Percentiles rank a stretch among this genome's conserved stretches.
phyloP scores from a whole-genome alignment of 2,113 vertebrate genomes.

The Tragelaphus scriptus region DNA sequence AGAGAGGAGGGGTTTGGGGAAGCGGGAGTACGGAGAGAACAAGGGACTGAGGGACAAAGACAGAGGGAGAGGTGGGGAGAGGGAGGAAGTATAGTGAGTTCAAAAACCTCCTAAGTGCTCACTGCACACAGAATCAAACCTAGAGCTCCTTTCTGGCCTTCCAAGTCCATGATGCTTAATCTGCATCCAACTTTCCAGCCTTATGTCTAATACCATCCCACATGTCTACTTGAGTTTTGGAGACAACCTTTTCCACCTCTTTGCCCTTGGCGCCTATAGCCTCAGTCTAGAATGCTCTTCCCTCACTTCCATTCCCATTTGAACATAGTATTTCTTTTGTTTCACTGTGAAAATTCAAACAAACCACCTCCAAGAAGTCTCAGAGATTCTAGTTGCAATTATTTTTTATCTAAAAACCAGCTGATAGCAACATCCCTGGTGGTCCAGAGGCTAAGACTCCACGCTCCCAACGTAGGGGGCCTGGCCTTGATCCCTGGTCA shows the following conservation, averaged over 20 bases:
- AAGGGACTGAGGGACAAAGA: accelerated
- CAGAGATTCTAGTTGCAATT: not conserved
- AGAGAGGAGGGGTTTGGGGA: not conserved
- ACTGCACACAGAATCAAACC: not conserved
- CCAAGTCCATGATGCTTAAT: not conserved
- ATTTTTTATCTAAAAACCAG: not conserved
- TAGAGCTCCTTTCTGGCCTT: not conserved
- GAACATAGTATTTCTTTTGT: not conserved
- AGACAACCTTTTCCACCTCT: not conserved
- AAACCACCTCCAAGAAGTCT: not conserved
- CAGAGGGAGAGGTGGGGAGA: accelerated
- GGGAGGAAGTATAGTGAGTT: not conserved
- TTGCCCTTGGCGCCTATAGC: not conserved
- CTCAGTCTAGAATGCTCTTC: not conserved
- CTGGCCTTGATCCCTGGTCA: not conserved
- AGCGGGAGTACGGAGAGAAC: not conserved
- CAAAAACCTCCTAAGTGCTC: not conserved
- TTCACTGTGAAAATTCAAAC: not conserved
- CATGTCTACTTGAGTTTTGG: not conserved
- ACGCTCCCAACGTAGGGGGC: accelerated
- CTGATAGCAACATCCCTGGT: not conserved
- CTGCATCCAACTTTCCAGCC: not conserved
- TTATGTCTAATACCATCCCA: not conserved
- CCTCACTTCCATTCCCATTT: not conserved
- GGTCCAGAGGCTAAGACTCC: not conserved